These are phyloP conservation scores for Xenopus petersii DNA, from an alignment of 2,797 vertebrate species.

Conservation along the genomic window DNA sequence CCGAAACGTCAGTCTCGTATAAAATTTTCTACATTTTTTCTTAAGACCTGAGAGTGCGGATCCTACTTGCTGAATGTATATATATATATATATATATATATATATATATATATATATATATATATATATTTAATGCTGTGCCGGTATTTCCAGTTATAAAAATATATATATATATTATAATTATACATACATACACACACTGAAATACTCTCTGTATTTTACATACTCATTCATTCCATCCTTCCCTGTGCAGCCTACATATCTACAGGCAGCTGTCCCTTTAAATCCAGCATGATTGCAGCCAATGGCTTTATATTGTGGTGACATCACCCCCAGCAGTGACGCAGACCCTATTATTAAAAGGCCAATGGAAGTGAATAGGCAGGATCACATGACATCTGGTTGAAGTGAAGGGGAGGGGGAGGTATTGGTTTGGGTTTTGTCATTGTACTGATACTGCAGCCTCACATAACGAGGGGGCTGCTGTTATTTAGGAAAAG, in stretches of 20 bases:
- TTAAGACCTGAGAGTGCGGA: too few species aligned
- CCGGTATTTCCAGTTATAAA: too few species aligned
- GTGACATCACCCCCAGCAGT: conserved; percentile 49
- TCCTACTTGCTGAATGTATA: too few species aligned
- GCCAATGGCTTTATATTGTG: conserved; percentile 31
- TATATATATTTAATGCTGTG: too few species aligned
- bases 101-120: too few species aligned
- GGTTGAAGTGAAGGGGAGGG: not conserved
- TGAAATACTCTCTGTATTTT: not conserved
- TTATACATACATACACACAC: too few species aligned
- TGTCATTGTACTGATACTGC: conserved; percentile 49
- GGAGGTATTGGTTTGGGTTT: conserved; percentile 28
- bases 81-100: too few species aligned
- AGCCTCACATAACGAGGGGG: conserved; percentile 28
- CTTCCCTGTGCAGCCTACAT: not conserved
- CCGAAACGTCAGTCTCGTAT: too few species aligned
- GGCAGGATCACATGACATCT: conserved; percentile 41
- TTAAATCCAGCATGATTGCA: conserved; percentile 37
- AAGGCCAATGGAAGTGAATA: conserved; percentile 34
- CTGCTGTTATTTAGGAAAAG: conserved; percentile 20
- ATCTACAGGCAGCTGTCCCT: conserved; percentile 28
- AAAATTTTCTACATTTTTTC: too few species aligned
- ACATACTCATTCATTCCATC: not conserved
- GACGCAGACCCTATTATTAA: conserved; percentile 58
- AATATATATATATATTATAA: too few species aligned